Evolutionary conservation across 2,797 vertebrate genomes (phyloP).

Genomic region (Anguilla megastoma): DNA sequence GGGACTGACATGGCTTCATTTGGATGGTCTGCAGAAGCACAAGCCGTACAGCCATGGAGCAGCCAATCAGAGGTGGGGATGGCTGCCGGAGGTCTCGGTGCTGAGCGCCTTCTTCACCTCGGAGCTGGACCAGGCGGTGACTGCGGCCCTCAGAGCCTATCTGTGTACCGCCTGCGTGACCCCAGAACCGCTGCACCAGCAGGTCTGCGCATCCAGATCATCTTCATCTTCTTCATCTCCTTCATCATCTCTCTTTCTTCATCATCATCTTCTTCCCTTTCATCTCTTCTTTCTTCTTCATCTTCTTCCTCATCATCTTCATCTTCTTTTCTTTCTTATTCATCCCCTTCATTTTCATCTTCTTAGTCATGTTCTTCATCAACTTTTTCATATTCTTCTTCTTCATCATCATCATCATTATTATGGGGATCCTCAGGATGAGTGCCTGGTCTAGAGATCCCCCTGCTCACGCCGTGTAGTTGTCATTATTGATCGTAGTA

Average conservation of each 20-base stretch:
- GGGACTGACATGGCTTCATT: background rate
- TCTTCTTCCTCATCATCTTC: too few species aligned
- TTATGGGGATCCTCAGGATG: too few species aligned
- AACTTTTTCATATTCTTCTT: too few species aligned
- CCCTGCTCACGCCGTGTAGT: too few species aligned
- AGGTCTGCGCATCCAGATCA: constrained; percentile 49
- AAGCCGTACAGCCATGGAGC: constrained; percentile 54
- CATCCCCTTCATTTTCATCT: background rate
- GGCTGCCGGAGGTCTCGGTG: constrained; percentile 46
- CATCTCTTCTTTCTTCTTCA: too few species aligned
- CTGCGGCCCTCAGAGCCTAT: constrained; percentile 57
- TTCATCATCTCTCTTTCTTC: too few species aligned
- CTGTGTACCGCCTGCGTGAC: constrained; percentile 61
- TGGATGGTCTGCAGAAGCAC: constrained; percentile 55
- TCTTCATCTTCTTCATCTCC: background rate
- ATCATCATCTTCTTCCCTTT: too few species aligned
- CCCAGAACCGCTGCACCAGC: constrained; percentile 57
- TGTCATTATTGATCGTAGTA: too few species aligned
- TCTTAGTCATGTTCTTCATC: too few species aligned
- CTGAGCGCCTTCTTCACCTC: constrained; percentile 61
- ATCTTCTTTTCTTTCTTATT: too few species aligned
- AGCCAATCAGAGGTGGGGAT: constrained; percentile 64
- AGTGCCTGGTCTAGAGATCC: too few species aligned
- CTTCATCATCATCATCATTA: too few species aligned
- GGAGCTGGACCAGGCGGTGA: constrained; percentile 59